A percentile compares a stretch with the other conserved stretches of the same genome.
Evolutionary conservation across 2,797 vertebrate genomes (phyloP).

Genomic region (Rhadinocentrus ornatus): DNA sequence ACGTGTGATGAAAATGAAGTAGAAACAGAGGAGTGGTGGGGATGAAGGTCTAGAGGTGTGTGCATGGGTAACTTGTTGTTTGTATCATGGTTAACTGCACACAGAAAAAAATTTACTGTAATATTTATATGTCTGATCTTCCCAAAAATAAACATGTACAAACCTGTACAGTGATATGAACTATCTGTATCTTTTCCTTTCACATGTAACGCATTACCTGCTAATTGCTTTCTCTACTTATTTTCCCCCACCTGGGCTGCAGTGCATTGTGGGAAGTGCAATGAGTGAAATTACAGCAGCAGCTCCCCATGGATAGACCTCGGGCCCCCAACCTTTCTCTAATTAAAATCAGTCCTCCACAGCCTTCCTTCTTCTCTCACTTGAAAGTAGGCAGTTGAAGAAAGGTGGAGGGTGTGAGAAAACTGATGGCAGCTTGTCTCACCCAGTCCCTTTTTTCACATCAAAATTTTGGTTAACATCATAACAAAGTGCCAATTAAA

Average conservation of each 20-base stretch:
- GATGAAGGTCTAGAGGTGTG: slow-evolving; percentile 40
- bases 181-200: slow-evolving; percentile 11
- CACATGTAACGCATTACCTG: slow-evolving; percentile 44
- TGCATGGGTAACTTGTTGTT: slow-evolving; percentile 25
- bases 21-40: slow-evolving; percentile 40
- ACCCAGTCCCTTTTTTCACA: not conserved
- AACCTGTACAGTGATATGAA: not conserved
- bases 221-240: slow-evolving; percentile 64
- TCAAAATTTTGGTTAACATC: not conserved
- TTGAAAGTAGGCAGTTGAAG: slow-evolving; percentile 23
- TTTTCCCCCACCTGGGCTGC: slow-evolving; percentile 11
- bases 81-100: slow-evolving; percentile 29
- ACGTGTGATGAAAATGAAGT: slow-evolving; percentile 56
- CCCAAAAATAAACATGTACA: slow-evolving; percentile 7
- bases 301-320: slow-evolving; percentile 51
- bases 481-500: not conserved
- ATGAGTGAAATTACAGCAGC: slow-evolving; percentile 48
- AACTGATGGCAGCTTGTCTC: slow-evolving; percentile 9
- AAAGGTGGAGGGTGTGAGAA: slow-evolving; percentile 33
- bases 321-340: slow-evolving; percentile 37
- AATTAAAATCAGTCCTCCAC: slow-evolving; percentile 46
- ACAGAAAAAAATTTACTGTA: slow-evolving; percentile 19
- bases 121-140: slow-evolving; percentile 45
- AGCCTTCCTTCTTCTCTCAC: slow-evolving; percentile 21
- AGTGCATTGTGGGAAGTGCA: slow-evolving; percentile 61